These are phyloP conservation scores for Agrochola circellaris DNA, from an alignment of 2,888 invertebrate genomes.

Conservation along the genomic window DNA sequence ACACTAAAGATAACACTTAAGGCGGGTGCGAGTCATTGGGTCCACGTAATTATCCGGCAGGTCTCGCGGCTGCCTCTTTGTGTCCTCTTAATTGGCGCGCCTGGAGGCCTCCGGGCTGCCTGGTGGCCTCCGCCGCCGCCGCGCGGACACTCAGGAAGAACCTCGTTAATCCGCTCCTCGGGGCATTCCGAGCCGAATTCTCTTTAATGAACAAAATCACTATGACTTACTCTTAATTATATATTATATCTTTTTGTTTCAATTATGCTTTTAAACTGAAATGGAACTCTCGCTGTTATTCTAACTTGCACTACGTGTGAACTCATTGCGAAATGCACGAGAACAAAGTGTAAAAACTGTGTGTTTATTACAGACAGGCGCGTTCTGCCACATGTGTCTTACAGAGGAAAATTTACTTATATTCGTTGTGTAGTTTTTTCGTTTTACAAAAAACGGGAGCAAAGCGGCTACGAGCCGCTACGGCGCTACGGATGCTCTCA, in stretches of 20 bases:
- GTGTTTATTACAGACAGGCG: constrained; percentile 13
- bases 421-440: constrained; percentile 41
- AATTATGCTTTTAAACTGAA: constrained; percentile 34
- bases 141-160: constrained; percentile 59
- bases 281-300: constrained; percentile 3
- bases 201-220: constrained; percentile 64
- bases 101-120: constrained; percentile 24
- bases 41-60: constrained; percentile 66
- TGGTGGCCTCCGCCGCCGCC: constrained; percentile 14
- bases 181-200: constrained; percentile 62
- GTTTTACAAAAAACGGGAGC: constrained; percentile 41
- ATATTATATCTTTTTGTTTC: constrained; percentile 40
- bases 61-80: constrained; percentile 52
- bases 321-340: constrained; percentile 5
- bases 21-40: constrained; percentile 42
- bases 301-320: constrained; percentile 5
- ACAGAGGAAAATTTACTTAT: constrained; percentile 54
- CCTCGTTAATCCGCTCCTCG: constrained; percentile 65
- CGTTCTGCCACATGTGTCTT: constrained; percentile 30
- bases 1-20: constrained; percentile 51
- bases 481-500: constrained; percentile 27
- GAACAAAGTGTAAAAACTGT: constrained; percentile 20
- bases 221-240: constrained; percentile 43
- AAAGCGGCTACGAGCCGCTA: constrained; percentile 15
- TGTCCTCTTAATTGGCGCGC: constrained; percentile 61